Evolutionary conservation across 37 sponge, comb jelly and placozoan species (phyloP), one percentile per base, ranked within the genome.

Genomic region (Geodia barretti): DNA sequence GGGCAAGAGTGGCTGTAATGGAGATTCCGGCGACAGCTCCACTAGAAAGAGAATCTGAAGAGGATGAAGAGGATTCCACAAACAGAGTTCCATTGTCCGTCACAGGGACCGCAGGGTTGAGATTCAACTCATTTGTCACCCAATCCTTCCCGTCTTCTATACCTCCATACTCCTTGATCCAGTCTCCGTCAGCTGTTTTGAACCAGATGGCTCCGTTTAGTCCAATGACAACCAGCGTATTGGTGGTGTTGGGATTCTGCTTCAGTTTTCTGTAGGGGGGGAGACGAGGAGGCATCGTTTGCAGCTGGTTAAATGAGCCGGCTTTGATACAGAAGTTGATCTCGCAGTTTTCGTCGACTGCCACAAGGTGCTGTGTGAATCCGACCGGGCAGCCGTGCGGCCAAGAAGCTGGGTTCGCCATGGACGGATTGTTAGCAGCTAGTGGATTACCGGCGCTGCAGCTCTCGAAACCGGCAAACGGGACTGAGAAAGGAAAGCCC

Each of bases 401-500:
- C 84, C 79, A 83, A 47, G 54, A 47, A 47, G 7, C 14, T 47
- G 7, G 11, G 20, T 36, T 60, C 62, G 33, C 7, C 26, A 42
- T 11, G 38, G 60, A 24, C 60, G 54, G 32, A 39, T 62, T 25
- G 19, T 19, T 32, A 3, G 43, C 82, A 29, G 93, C 89, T 33
- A 93, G 41, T 0, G 90, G 93, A 40, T 93, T 93, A 8, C 93
- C 93, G 29, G 70, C 74, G 1, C 26, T 38, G 30, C 93, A 93
- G 64, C 93, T 93, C 17, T 86, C 79, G 39, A 93, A 88, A 9
- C 93, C 93, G 31, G 78, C 89, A 82, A 93, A 93, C 5, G 86
- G 86, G 3, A 88, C 25, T n/a, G 91, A 73, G 65, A 40, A 82
- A 25, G 39, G 60, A 63, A 24, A 68, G 1, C 79, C 93, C 32